Base-by-base conservation (phyloP, 2,888 invertebrate species). In the Pristionchus japonicus region DNA sequence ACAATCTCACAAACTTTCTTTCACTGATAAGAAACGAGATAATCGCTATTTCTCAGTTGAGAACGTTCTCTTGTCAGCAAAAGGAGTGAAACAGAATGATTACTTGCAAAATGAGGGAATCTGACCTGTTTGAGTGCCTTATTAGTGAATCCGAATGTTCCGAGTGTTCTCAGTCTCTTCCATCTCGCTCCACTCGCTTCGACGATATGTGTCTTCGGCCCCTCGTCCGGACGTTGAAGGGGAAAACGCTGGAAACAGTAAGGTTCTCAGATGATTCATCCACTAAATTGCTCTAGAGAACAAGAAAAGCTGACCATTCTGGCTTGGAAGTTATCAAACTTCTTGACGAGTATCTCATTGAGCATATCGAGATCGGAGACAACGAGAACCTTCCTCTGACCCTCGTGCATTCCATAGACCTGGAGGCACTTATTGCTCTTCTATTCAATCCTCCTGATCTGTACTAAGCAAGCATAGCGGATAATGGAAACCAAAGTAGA, bases 161-260 rank as follows among this genome's bases (percentile, higher is more conserved):
- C 93, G 13, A 95, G 93, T 20, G 95, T 93, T 43, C 96, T 92
- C 23, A 96, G 94, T n/a, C 95, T 93, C 92, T 96, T 95, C 96
- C 96, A 96, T 37, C 95, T 93, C 27, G 95, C 93, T 15, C 95
- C 95, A 4, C 95, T 92, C 0, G 90, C 95, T 91, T 93, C 92
- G 89, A 95, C 95, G 91, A 95, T 93, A 90, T 95, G 95, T 92
- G 86, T 87, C n/a, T 88, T 84, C 15, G 92, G 90, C 13, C 90
- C 91, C 15, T 89, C 90, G 40, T 93, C 93, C 31, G 93, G 86
- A 17, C 92, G 92, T 40, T 88, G 87, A 13, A 92, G 84, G 27
- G 91, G 88, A 15, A 88, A 67, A 15, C 89, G 85, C 90, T 92
- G 40, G 88, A 88, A 57, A 57, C n/a, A n/a, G n/a, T n/a, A n/a